phyloP scores from a whole-genome alignment of 2,113 vertebrate species.

The Suncus etruscus region DNA sequence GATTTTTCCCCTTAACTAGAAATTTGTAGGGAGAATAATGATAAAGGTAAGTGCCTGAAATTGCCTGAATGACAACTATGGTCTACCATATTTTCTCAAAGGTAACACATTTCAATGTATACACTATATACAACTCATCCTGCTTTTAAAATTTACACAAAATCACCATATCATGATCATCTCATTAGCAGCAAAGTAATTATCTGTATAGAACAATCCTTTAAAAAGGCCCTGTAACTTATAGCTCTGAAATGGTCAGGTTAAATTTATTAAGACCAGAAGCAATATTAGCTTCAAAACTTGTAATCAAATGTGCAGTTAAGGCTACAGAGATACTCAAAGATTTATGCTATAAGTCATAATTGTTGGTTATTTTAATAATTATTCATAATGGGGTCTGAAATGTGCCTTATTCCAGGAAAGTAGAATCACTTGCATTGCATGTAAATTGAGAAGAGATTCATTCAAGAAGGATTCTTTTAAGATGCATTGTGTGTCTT shows the following conservation, averaged over 20 bases:
- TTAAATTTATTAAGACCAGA: not conserved
- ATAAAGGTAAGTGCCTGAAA: not conserved
- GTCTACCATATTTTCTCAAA: no score
- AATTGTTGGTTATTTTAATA: not conserved
- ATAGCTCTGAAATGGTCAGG: not conserved
- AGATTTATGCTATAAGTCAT: no score
- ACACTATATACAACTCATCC: no score
- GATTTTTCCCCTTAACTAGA: not conserved
- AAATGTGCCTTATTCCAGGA: not conserved
- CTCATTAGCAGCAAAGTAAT: not conserved
- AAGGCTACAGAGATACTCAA: not conserved
- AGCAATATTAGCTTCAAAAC: not conserved
- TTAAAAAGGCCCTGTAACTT: not conserved
- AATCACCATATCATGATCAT: not conserved
- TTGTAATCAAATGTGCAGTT: not conserved
- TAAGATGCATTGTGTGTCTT: not conserved
- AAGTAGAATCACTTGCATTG: not conserved
- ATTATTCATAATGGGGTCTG: not conserved
- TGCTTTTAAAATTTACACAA: not conserved
- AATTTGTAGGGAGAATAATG: not conserved
- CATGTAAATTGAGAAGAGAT: not conserved
- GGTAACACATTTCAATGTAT: no score
- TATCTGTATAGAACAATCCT: not conserved
- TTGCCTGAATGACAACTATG: not conserved
- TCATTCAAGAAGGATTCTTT: not conserved